Conservation (phyloP, 2,888 invertebrate species). For the Lasioglossum villosulum region DNA sequence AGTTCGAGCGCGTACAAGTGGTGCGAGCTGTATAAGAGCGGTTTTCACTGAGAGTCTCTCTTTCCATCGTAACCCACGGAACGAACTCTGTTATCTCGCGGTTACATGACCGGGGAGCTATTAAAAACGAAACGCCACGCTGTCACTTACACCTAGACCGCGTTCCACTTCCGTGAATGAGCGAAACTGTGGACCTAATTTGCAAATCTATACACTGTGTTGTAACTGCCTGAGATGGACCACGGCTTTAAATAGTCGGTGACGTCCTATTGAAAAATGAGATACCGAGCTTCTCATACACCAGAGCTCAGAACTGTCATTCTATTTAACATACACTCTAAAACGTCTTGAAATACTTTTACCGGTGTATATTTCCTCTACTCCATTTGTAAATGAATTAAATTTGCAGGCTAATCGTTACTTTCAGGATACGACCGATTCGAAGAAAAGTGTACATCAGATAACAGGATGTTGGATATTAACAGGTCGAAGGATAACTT, state of each 20-base stretch:
- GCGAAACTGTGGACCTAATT: constrained; percentile 26
- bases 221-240: not conserved
- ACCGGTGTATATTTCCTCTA: no score
- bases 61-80: constrained; percentile 48
- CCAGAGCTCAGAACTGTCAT: not conserved
- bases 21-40: not conserved
- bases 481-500: not conserved
- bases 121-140: constrained; percentile 31
- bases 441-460: not conserved
- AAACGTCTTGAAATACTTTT: not conserved
- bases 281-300: not conserved
- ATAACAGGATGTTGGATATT: constrained; percentile 26
- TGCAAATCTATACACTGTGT: constrained; percentile 29
- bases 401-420: no score
- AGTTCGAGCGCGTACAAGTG: constrained; percentile 10
- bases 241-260: not conserved
- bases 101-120: constrained; percentile 40
- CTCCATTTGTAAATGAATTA: no score
- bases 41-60: constrained; percentile 60
- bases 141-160: not conserved
- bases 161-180: constrained; percentile 44
- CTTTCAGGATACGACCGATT: no score
- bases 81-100: constrained; percentile 45
- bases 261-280: not conserved
- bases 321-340: not conserved